Evolutionary conservation across 2,113 vertebrate species (phyloP).

Genomic region (Macrotis lagotis): DNA sequence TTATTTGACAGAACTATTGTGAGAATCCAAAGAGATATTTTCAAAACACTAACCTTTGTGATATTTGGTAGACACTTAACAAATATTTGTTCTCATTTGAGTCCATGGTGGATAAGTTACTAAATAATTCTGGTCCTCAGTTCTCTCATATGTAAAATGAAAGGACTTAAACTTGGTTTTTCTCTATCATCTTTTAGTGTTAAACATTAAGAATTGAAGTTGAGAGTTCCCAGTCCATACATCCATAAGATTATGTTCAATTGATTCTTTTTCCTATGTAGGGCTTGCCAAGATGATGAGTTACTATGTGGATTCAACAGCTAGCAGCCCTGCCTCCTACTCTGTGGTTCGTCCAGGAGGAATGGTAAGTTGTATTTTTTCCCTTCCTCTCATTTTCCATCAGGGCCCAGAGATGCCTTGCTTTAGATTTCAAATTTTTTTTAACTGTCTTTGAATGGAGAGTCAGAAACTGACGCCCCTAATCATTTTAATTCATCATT

Average conservation of each 20-base stretch:
- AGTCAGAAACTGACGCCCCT: background rate
- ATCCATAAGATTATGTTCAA: background rate
- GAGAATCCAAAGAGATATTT: background rate
- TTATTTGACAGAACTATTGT: background rate
- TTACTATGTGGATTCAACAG: conserved; percentile 92
- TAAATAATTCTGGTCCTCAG: background rate
- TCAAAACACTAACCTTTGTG: background rate
- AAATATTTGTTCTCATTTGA: background rate
- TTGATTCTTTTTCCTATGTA: conserved; percentile 58
- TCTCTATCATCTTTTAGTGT: background rate
- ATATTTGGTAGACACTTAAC: background rate
- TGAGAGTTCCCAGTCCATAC: background rate
- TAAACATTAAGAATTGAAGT: background rate
- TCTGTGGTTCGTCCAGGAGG: conserved; percentile 84
- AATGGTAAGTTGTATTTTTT: conserved; percentile 86
- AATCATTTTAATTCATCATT: background rate
- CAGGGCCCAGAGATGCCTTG: background rate
- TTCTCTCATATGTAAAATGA: background rate
- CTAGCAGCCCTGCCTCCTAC: conserved; percentile 84
- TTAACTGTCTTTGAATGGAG: background rate
- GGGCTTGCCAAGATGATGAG: conserved; percentile 87
- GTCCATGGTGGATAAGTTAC: fast-evolving
- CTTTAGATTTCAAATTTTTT: background rate
- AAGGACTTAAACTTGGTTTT: background rate
- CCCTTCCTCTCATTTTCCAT: background rate